Evolutionary conservation across 2,888 invertebrate species (phyloP).

Genomic region (Calliphora vomitoria): DNA sequence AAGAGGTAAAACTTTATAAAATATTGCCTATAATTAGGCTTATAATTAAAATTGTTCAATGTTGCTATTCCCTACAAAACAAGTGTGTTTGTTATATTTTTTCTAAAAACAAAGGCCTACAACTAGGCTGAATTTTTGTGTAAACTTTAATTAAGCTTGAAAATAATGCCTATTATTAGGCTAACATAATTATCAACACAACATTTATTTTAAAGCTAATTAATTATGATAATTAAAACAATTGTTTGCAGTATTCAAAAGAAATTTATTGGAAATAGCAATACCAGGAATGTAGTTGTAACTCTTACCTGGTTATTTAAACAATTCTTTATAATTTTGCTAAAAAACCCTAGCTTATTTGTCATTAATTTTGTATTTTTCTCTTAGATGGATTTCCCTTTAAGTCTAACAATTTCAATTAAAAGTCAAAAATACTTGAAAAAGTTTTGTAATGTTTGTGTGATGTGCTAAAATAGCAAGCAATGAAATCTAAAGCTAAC

Average conservation of each 20-base stretch:
- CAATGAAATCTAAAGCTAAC: background rate
- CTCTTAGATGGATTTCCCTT: background rate
- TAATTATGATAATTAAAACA: background rate
- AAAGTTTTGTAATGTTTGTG: constrained; percentile 9
- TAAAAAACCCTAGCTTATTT: constrained; percentile 23
- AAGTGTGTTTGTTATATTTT: too few relatives aligned
- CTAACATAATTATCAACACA: too few relatives aligned
- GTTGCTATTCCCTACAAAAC: too few relatives aligned
- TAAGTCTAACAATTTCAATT: constrained; percentile 43
- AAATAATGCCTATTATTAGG: too few relatives aligned
- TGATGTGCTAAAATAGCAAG: background rate
- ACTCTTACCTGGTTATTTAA: background rate
- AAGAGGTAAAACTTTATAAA: too few relatives aligned
- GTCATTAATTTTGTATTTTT: constrained; percentile 26
- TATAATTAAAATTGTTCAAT: too few relatives aligned
- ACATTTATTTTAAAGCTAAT: background rate
- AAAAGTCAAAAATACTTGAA: constrained; percentile 44
- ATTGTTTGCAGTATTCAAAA: background rate
- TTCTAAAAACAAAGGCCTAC: too few relatives aligned
- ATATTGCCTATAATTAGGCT: too few relatives aligned
- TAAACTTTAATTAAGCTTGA: too few relatives aligned
- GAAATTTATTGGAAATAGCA: background rate
- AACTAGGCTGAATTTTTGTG: too few relatives aligned
- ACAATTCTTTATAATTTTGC: background rate
- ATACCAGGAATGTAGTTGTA: too few relatives aligned